Percentiles rank a stretch among this genome's conserved stretches.
Evolutionary conservation across 2,113 vertebrate genomes (phyloP).

Genomic region (Cinclus cinclus): DNA sequence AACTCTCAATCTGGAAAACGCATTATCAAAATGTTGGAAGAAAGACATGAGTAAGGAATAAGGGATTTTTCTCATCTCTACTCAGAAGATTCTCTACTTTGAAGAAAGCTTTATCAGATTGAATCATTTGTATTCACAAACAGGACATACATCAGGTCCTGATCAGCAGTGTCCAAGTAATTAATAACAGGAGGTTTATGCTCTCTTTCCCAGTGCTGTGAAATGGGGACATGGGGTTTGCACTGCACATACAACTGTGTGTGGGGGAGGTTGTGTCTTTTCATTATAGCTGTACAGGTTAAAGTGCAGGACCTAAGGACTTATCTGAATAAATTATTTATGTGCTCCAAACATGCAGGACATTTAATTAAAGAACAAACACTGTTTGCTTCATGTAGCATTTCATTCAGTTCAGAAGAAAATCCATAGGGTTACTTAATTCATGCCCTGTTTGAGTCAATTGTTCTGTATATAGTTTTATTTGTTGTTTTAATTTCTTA

Average conservation of each 20-base stretch:
- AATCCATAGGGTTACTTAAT: rapidly evolving
- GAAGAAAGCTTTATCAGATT: not conserved
- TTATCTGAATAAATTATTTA: not conserved
- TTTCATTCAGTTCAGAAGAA: not conserved
- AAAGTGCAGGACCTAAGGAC: not conserved
- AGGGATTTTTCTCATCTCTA: not conserved
- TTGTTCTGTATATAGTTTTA: not conserved
- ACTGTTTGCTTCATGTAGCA: not conserved
- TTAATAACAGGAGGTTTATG: not conserved
- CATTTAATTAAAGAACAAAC: not conserved
- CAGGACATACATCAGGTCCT: not conserved
- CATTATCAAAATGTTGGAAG: not conserved
- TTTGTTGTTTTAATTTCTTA: not conserved
- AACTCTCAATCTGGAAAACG: rapidly evolving
- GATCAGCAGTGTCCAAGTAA: not conserved
- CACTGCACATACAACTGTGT: too few species aligned
- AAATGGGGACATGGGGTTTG: not conserved
- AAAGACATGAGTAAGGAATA: not conserved
- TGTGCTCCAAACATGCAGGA: not conserved
- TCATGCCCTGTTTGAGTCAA: not conserved
- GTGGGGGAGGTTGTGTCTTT: not conserved
- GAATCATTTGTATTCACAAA: not conserved
- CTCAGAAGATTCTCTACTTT: not conserved
- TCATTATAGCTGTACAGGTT: not conserved
- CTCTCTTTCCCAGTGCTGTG: not conserved